Evolutionary conservation across 2,797 vertebrate genomes (phyloP), one percentile per base, ranked within the genome.

Genomic region (Alexandromys oeconomus): DNA sequence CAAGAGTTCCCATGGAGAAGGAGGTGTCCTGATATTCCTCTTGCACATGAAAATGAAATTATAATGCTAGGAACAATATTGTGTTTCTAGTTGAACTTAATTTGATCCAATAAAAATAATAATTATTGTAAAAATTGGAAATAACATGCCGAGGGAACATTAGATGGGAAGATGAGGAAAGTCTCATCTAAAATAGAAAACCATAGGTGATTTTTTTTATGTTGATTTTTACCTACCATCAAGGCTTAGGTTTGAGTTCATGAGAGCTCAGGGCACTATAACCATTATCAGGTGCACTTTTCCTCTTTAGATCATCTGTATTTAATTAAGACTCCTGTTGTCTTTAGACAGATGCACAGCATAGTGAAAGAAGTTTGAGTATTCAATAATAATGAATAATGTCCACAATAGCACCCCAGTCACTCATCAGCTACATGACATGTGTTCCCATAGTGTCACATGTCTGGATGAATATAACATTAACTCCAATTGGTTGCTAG

Each of bases 321-420:
- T 21, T 51, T 95, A 80, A 51, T 6, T 54, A 31, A 31, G 81
- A 92, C 40, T 63, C 7, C 29, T 67, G 2, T 34, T 63, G 7
- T 85, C 85, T 92, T 79, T 85, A 74, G 88, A 96, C 67, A 78
- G 25, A 77, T 80, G 67, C 9, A 78, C 27, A 84, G 31, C 46
- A 61, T 0, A 23, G 6, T 46, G 34, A 88, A 82, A 59, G 29
- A 40, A 85, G 27, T 6, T 76, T 82, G 57, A 37, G 74, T 71
- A 82, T 31, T 54, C 73, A 71, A 10, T 1, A 86, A 4, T 37
- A 93, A 57, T 11, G 59, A 86, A 3, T 37, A 93, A 57, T 13
- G 71, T 34, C 12, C 59, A 14, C 48, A 77, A 4, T 43, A 40
- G 23, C 23, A n/a, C 69, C 34, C 89, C 65, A 31, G 17, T 81